Base-by-base conservation (phyloP, 1,140 invertebrate genomes). In the Wiebesia pumilae region DNA sequence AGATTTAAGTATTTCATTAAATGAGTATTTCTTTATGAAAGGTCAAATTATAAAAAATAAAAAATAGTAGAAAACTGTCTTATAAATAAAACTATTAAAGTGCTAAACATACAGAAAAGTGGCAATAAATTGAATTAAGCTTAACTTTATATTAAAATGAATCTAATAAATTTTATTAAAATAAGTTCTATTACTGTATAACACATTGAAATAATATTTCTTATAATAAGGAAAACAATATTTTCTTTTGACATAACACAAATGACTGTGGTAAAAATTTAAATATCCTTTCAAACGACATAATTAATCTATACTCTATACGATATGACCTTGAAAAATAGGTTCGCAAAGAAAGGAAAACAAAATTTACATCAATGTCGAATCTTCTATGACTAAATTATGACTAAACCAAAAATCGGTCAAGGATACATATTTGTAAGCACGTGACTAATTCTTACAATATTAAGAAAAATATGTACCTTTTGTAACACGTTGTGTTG, bases 401-500 rank as follows among this genome's bases (percentile, higher is more conserved):
- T 24, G 69, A 40, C 24, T 0, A 38, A 38, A 73, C 3, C 35
- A 73, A 40, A 40, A 40, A 40, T 40, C 16, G 12, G 14, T 40
- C 1, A 38, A 73, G 16, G n/a, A 3, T 27, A 73, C 2, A 73
- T 40, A 40, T 3, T 27, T 35, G 1, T 40, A 40, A 47, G 10
- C 30, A 30, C 47, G 30, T 78, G 16, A 30, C 47, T 35, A 27
- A 51, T 33, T 58, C 14, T 0, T 40, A 30, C 1, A 65, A 81
- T 27, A 24, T 73, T 38, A 40, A 67, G 24, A 62, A 83, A 51
- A 54, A 82, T 6, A 77, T 62, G 62, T 83, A 83, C 82, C 82
- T 83, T 83, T 83, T 77, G 27, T 38, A 83, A 43, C 35, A 62
- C 51, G 65, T 83, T 40, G 82, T 62, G 38, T 62, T 62, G 47